Conservation (phyloP, 64 coral and sea anemone genomes). For the Montipora cactus region DNA sequence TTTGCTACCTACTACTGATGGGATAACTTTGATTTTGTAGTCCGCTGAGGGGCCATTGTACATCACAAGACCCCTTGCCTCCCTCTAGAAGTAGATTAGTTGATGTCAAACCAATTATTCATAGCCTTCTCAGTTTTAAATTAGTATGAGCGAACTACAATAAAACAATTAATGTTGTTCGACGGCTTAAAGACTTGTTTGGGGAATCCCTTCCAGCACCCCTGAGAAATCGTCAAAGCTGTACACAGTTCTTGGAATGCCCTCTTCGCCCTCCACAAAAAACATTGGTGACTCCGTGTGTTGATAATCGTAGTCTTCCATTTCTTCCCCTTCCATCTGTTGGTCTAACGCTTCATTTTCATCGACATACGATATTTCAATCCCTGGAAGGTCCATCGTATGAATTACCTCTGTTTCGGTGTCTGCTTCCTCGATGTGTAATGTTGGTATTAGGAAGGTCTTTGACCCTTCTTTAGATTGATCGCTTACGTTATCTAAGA, state of each 20-base stretch:
- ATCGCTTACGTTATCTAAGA: background rate
- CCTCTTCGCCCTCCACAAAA: background rate
- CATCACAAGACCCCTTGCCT: no score
- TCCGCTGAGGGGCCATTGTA: no score
- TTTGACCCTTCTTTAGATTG: background rate
- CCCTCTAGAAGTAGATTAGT: no score
- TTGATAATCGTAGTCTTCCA: background rate
- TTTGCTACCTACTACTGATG: no score
- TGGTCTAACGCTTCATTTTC: background rate
- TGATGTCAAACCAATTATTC: no score
- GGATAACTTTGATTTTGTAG: no score
- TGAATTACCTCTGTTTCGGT: slow-evolving; percentile 9
- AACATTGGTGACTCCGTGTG: slow-evolving; percentile 24
- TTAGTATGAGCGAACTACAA: no score
- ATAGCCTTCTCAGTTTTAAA: no score
- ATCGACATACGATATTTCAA: slow-evolving; percentile 30
- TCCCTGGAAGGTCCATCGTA: background rate
- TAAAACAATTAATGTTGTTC: background rate
- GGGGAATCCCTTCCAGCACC: slow-evolving; percentile 15
- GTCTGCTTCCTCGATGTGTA: slow-evolving; percentile 46
- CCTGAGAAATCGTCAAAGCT: slow-evolving; percentile 33
- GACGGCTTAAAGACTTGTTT: slow-evolving; percentile 11
- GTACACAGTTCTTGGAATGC: slow-evolving; percentile 16
- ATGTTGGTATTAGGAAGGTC: slow-evolving; percentile 19
- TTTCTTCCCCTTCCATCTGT: background rate